These are phyloP conservation scores for Pocillopora verrucosa DNA, from an alignment of 64 coral and sea anemone species.

Conservation along the genomic window DNA sequence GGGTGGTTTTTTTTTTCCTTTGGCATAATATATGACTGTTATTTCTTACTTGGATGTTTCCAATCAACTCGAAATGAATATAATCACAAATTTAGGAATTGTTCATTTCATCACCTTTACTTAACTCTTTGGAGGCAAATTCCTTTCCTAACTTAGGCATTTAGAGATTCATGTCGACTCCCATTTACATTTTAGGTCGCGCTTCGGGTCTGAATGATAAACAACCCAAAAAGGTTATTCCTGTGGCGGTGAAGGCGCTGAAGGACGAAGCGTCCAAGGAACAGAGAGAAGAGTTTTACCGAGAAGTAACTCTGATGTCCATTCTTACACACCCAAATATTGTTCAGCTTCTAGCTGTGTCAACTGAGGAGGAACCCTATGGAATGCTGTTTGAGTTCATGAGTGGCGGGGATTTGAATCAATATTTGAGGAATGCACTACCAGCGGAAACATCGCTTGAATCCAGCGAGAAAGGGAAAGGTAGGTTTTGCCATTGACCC, in stretches of 20 bases:
- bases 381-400: constrained; percentile 99
- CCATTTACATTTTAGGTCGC: constrained; percentile 45
- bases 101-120: too few species aligned
- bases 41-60: too few species aligned
- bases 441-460: constrained; percentile 65
- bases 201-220: constrained; percentile 66
- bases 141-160: too few species aligned
- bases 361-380: constrained; percentile 91
- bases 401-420: constrained; percentile 90
- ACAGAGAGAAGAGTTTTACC: constrained; percentile 81
- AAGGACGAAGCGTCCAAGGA: constrained; percentile 86
- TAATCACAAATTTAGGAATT: too few species aligned
- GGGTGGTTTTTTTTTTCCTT: neutral
- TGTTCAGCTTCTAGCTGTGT: constrained; percentile 80
- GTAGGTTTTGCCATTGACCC: neutral
- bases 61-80: too few species aligned
- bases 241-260: constrained; percentile 86
- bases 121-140: too few species aligned
- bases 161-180: neutral
- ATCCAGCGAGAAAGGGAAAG: constrained; percentile 38
- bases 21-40: too few species aligned
- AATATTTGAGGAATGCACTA: constrained; percentile 76
- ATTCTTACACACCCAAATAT: constrained; percentile 89
- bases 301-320: constrained; percentile 86
- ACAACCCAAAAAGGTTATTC: constrained; percentile 59